Base-by-base conservation (phyloP, 2,888 invertebrate genomes). In the Lasioglossum leucozonium region DNA sequence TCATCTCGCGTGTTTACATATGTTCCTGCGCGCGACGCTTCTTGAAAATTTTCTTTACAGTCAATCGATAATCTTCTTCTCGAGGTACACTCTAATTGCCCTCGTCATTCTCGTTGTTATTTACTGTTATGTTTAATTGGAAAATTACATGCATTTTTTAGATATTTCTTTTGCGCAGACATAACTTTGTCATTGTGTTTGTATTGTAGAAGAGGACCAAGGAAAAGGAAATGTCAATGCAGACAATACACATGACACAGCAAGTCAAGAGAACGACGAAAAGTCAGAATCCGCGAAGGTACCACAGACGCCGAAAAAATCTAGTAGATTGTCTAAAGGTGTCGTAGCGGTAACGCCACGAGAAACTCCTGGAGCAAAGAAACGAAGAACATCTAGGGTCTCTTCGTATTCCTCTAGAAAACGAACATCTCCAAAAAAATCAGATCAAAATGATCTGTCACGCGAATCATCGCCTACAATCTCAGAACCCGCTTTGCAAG, bases 291-390 rank as follows among this genome's bases (percentile, higher is more conserved):
- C 91, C 5, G 30, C 88, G 2, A 93, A 91, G 82, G 71, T 89
- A 13, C 30, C 83, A 11, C 87, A 91, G 58, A 90, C 92, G 2
- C 92, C 92, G 0, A 92, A 92, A 85, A 93, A 94, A 6, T 91
- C 94, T 5, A 91, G 92, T n/a, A 88, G 94, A 65, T 92, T 93
- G 0, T 91, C 93, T 10, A 93, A 92, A 69, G 87, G 87, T n/a
- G 91, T 91, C 0, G 82, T 92, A 1, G 76, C 89, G 44, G 82
- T 90, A 6, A 91, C 93, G 3, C 91, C 92, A 1, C 87, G 84
- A 8, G 89, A 88, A 73, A 73, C 84, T 69, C 81, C 89, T 1
- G 85, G 90, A 0, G 85, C 88, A 67, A 91, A 88, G 55, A 81
- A 88, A 4, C 80, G 91, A 0, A 91, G 88, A 69, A 91, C 91